These are phyloP conservation scores for Tupaia chinensis DNA, from an alignment of 2,113 vertebrate species.

Conservation along the genomic window DNA sequence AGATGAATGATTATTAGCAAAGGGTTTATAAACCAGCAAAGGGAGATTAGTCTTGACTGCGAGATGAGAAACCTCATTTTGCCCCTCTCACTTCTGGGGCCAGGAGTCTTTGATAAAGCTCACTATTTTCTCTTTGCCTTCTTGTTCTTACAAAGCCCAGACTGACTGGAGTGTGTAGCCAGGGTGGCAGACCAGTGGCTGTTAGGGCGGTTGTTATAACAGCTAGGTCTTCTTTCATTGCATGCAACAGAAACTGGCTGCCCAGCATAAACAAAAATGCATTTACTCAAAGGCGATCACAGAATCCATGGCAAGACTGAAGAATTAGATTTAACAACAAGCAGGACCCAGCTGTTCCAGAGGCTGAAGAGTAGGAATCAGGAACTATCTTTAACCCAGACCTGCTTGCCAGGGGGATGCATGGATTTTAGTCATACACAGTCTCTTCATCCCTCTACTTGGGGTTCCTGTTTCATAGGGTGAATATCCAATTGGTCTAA, in stretches of 20 bases:
- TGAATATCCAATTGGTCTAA: background rate
- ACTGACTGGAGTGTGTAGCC: background rate
- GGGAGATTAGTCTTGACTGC: background rate
- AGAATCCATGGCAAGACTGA: background rate
- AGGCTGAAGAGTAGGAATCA: background rate
- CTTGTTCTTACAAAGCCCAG: background rate
- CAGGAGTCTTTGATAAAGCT: background rate
- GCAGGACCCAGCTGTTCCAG: background rate
- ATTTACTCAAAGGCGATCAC: background rate
- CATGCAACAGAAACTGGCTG: background rate
- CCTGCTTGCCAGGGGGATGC: background rate
- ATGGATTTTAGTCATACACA: background rate
- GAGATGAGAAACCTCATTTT: background rate
- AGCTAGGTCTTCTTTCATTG: background rate
- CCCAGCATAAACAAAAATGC: background rate
- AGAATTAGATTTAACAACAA: background rate
- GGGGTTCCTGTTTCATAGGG: background rate
- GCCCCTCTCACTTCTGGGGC: background rate
- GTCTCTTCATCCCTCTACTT: background rate
- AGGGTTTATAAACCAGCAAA: background rate
- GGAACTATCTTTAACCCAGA: background rate
- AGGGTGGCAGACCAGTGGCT: no score
- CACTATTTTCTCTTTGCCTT: background rate
- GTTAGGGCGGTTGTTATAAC: background rate
- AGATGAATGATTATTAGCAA: background rate